Evolutionary conservation across 2,888 invertebrate species (phyloP), one percentile per base, ranked within the genome.

Genomic region (Chalcosyrphus nemorum): DNA sequence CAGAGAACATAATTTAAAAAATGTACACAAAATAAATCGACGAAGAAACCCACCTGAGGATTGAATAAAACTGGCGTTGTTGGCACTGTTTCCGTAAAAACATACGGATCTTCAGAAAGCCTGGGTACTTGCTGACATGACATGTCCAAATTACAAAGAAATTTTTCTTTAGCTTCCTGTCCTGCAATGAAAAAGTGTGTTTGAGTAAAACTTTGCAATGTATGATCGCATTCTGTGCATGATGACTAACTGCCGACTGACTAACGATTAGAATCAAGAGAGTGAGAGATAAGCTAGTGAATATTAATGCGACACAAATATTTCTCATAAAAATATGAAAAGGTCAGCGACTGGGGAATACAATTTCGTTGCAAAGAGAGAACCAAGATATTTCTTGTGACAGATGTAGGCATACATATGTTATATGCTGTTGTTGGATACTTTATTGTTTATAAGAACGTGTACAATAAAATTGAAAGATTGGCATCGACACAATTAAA

Each of bases 61-160:
- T 90, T 91, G 87, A 91, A 91, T 88, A 91, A 87, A 88, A 91
- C 90, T 87, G 91, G 90, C 86, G 91, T 88, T 84, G 89, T 87
- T 89, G 91, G 88, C 88, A 90, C 88, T 86, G 91, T 89, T 88
- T 92, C 92, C 89, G 91, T 91, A 88, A 92, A 92, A 81, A 90
- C 91, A 89, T 92, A 92, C 87, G 92, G 92, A 91, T 92, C 92
- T 89, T 91, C 92, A 87, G 89, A 88, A 87, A 89, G 88, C 89
- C 89, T 90, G 86, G 90, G 88, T 87, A 87, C 90, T 90, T 91
- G 91, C 90, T 91, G 91, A 91, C 91, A 91, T 91, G 91, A 91
- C 91, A 91, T 91, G 89, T 91, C 91, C 91, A 89, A 90, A 78
- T 85, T 82, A 74, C 61, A 78, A 72, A 50, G 71, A 15, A 24